Evolutionary conservation across 2,888 invertebrate genomes (phyloP), one percentile per base, ranked within the genome.

Genomic region (Scrobipalpa atriplicella): DNA sequence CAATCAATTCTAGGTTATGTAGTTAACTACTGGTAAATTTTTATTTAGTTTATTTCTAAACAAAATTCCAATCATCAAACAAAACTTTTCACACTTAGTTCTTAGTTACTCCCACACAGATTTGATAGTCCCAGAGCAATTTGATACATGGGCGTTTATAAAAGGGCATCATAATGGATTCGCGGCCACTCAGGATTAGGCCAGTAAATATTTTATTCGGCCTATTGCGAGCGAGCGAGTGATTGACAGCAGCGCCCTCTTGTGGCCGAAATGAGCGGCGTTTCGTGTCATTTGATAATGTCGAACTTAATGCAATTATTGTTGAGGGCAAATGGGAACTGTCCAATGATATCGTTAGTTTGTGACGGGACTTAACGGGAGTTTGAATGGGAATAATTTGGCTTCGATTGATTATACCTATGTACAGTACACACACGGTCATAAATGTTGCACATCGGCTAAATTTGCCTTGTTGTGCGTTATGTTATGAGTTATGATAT

Each of bases 171-270:
- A 83, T 90, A 91, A 92, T 91, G 87, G 87, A 86, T 85, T 84
- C 79, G 86, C 79, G 86, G 84, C 83, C 86, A 83, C 83, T 82
- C 80, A 78, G 87, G 85, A 92, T 90, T 88, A 86, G 81, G 81
- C 84, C 85, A 85, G 89, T 92, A 85, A 91, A 92, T 92, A 91
- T 89, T 91, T 92, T 87, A 92, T 91, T 83, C 72, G 80, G 77
- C 81, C 82, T 80, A 85, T 85, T 84, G 85, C 83, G 80, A 79
- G 82, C 78, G 79, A 80, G 77, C 72, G 75, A 79, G 78, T 91
- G 92, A 92, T 89, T 92, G 92, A 91, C 92, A 86, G 87, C 73
- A 71, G 71, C 67, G 75, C 71, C 82, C 89, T 85, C 86, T 71
- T 18, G 81, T 71, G 86, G 76, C 75, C 69, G 68, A 67, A 66